These are phyloP conservation scores for Hyperopisus bebe DNA, from an alignment of 2,113 vertebrate species.

Conservation along the genomic window DNA sequence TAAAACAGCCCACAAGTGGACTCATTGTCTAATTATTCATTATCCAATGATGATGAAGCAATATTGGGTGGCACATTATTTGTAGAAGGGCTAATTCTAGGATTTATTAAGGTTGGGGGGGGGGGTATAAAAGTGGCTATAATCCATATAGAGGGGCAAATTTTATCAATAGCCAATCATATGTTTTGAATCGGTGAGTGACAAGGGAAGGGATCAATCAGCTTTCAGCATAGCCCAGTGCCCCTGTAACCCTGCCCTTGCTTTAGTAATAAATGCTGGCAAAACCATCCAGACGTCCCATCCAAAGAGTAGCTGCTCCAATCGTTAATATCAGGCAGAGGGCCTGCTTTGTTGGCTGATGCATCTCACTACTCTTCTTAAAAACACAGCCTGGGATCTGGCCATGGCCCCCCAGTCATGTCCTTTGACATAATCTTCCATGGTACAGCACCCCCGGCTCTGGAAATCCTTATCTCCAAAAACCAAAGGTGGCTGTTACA, in stretches of 20 bases:
- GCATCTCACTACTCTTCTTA: neutral
- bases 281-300: neutral
- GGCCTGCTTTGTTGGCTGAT: neutral
- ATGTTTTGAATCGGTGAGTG: neutral
- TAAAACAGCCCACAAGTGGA: neutral
- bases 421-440: constrained; percentile 13
- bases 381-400: constrained; percentile 7
- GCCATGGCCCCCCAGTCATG: neutral
- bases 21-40: neutral
- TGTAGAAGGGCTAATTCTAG: neutral
- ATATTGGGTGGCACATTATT: neutral
- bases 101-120: neutral
- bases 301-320: neutral
- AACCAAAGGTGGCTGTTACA: neutral
- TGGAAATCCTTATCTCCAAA: neutral
- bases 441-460: neutral
- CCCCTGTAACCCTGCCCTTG: neutral
- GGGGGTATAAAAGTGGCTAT: neutral
- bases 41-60: neutral
- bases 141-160: neutral
- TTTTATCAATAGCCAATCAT: neutral
- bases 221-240: neutral
- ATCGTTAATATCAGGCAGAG: neutral
- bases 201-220: neutral
- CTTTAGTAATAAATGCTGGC: neutral